Percentiles rank a stretch among this genome's conserved stretches.
Conservation (phyloP, 2,888 invertebrate genomes). For the Lacanobia wlatinum region DNA sequence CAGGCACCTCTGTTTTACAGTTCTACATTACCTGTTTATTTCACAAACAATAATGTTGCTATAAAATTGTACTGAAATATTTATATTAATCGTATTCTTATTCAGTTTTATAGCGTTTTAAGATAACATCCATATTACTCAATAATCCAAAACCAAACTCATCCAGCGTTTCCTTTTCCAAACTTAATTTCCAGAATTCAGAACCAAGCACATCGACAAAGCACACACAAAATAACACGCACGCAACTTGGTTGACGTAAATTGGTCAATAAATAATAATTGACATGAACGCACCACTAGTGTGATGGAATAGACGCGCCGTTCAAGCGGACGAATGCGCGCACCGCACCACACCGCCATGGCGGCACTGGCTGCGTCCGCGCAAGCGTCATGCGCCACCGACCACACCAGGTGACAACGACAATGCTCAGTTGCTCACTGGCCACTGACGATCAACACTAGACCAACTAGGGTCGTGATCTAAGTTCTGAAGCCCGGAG, state of each 20-base stretch:
- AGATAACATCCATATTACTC: neutral
- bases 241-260: conserved; percentile 45
- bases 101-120: neutral
- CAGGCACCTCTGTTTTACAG: conserved; percentile 29
- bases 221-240: conserved; percentile 57
- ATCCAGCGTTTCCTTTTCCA: conserved; percentile 4
- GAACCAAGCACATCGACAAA: conserved; percentile 37
- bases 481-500: conserved; percentile 27
- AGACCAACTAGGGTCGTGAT: conserved; percentile 54
- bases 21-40: neutral
- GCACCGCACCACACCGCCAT: conserved; percentile 91
- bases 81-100: neutral
- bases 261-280: conserved; percentile 46
- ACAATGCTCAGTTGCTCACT: conserved; percentile 39
- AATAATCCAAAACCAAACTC: conserved; percentile 4
- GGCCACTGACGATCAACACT: conserved; percentile 38
- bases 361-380: conserved; percentile 82
- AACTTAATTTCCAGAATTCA: conserved; percentile 24
- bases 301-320: conserved; percentile 87
- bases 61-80: neutral
- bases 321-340: conserved; percentile 86
- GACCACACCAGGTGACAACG: conserved; percentile 67
- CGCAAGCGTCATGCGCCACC: conserved; percentile 72
- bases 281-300: conserved; percentile 83
- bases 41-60: neutral